Base-by-base conservation (phyloP, 1,140 invertebrate species). In the Hypothenemus hampei region DNA sequence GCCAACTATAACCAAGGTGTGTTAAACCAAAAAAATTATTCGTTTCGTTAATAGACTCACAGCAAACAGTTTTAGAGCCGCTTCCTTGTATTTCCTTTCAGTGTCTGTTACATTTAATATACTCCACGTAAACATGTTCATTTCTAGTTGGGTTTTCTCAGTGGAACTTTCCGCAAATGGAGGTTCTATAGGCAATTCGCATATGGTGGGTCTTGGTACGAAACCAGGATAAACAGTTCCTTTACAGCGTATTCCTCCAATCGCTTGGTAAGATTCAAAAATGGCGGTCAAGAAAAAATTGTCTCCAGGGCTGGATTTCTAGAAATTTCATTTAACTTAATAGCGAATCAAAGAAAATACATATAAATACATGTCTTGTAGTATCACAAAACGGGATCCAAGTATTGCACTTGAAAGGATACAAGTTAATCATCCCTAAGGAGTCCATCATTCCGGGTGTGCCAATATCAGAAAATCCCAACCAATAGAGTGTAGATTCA, bases 41-140 rank as follows among this genome's bases (percentile, higher is more conserved):
- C 36, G 16, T 1, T 8, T 39, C 16, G 20, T 43, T 8, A 31
- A 46, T 19, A 10, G 1, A 46, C 75, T 81, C 74, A 92, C 88
- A 15, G 90, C 91, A 78, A 97, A 95, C 16, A 95, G 70, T 74
- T 92, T 93, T 55, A 97, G 80, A 20, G 93, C 79, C n/a, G 83
- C 79, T 69, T 93, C 85, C 57, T 86, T 82, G 4, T 81, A 78
- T 15, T 77, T 71, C 65, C 82, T 84, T 5, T 81, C 77, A 6
- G 77, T 73, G 29, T 82, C 76, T 5, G 86, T 81, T 1, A 75
- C 64, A 1, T 78, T 72, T 65, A 81, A 77, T 45, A 75, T 76
- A 43, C 79, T 77, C 66, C 81, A 77, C 10, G 84, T 79, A 60
- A 85, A 80, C 31, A 91, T 63, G 58, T 79, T 78, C 62, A 90